Conservation (phyloP, 2,888 invertebrate species). For the Philereme transversata region DNA sequence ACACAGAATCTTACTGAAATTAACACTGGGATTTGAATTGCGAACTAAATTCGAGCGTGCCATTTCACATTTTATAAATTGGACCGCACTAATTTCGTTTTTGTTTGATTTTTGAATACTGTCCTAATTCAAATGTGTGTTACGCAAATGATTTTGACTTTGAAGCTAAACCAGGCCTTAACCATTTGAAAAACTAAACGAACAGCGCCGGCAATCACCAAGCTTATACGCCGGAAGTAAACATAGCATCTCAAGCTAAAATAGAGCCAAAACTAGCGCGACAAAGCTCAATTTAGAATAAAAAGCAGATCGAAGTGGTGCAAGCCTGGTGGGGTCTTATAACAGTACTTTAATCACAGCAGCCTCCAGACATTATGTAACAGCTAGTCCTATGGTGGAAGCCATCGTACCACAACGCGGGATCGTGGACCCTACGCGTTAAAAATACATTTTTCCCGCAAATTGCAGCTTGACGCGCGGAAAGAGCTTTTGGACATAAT, state of each 20-base stretch:
- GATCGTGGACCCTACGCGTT: conserved; percentile 47
- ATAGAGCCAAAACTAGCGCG: neutral
- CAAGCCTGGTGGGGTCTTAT: conserved; percentile 68
- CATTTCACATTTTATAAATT: too few species aligned
- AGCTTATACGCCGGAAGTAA: conserved; percentile 3
- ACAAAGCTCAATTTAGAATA: conserved; percentile 7
- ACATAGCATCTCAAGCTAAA: neutral
- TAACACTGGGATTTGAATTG: too few species aligned
- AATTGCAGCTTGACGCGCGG: conserved; percentile 11
- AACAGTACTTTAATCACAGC: conserved; percentile 78
- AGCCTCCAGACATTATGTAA: conserved; percentile 76
- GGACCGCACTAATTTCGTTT: too few species aligned
- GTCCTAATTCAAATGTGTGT: too few species aligned
- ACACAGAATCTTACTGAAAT: too few species aligned
- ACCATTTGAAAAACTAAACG: neutral
- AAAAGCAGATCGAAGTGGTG: neutral
- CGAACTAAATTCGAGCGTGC: too few species aligned
- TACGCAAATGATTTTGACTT: too few species aligned
- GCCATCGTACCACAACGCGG: conserved; percentile 63
- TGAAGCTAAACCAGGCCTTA: too few species aligned
- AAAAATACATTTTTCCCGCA: conserved; percentile 22
- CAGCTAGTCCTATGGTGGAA: conserved; percentile 72
- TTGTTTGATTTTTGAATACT: too few species aligned
- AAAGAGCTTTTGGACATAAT: conserved; percentile 21
- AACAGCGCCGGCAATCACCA: neutral